These are phyloP conservation scores for Torymus tubicola DNA, from an alignment of 2,888 invertebrate species.

Conservation along the genomic window DNA sequence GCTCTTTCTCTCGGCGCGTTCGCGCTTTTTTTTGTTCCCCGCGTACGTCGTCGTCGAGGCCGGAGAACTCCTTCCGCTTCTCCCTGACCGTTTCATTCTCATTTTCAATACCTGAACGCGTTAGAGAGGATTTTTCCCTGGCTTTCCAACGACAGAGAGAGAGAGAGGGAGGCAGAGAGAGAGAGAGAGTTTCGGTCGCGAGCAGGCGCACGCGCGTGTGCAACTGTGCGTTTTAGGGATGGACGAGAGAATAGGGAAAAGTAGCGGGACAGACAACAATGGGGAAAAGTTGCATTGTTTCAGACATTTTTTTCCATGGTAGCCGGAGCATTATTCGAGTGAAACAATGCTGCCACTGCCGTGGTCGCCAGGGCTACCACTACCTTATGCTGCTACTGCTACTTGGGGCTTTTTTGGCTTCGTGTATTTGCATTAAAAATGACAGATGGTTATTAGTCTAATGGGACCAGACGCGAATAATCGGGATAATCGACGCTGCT, in stretches of 20 bases:
- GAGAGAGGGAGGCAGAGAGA: not conserved
- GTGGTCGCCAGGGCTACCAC: no score
- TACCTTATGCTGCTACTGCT: no score
- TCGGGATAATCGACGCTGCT: constrained; percentile 11
- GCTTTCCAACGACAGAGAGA: constrained; percentile 9
- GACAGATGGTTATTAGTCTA: constrained; percentile 40
- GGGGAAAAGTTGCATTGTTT: constrained; percentile 59
- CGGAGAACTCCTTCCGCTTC: constrained; percentile 34
- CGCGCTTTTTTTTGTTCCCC: not conserved
- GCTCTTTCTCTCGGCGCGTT: no score
- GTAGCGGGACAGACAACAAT: constrained; percentile 56
- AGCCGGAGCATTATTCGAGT: constrained; percentile 28
- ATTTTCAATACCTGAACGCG: constrained; percentile 53
- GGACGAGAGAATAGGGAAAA: constrained; percentile 36
- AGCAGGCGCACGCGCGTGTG: not conserved
- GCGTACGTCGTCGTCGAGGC: not conserved
- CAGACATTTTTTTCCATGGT: constrained; percentile 33
- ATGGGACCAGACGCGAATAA: constrained; percentile 38
- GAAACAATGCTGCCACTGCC: constrained; percentile 35
- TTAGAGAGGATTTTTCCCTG: constrained; percentile 40
- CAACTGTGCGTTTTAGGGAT: constrained; percentile 4
- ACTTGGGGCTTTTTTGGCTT: not conserved
- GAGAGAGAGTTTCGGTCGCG: constrained; percentile 33
- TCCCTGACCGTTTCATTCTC: constrained; percentile 38
- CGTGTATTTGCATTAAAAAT: constrained; percentile 42